Base-by-base conservation (phyloP, 2,797 vertebrate genomes). In the Carcharodon carcharias region DNA sequence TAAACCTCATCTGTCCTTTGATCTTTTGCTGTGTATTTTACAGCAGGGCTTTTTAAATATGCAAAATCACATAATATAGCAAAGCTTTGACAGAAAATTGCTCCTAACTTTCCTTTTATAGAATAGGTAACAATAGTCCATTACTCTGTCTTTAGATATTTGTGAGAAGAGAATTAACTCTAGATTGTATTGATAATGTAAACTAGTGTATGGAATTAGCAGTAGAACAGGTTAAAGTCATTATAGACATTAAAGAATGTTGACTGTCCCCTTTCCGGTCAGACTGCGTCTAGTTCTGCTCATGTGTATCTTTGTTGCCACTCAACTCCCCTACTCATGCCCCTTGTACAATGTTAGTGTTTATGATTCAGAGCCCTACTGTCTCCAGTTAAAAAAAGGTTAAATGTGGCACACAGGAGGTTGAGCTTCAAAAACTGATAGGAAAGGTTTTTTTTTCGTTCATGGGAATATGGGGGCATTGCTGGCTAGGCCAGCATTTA, bases 1-100 rank as follows among this genome's bases (percentile, higher is more conserved):
- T 92, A 92, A 63, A 92, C 61, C 58, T 65, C 89, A 92, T 92
- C 16, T 40, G 7, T 63, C 58, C 61, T 92, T 92, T 92, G 89
- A 92, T 92, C 61, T 92, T 65, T 21, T 40, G 18, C 18, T 63
- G 61, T 35, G 21, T 63, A 92, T 92, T 65, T 92, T 65, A 92
- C n/a, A 92, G 89, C 89, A 92, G 58, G 18, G 18, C n/a, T 40
- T 63, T 92, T 91, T 61, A 35, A 80, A 91, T 35, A 92, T 63
- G 35, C 61, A 92, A 65, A 92, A 65, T 63, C 58, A 40, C 58
- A 40, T 65, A 92, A 65, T 23, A 21, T 85, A 7, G 21, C n/a
- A 91, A 91, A 31, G 26, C 28, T 92, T 65, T 92, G 89, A 12
- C 89, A 92, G 58, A 63, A 65, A 63, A 65, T 92, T 63, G 58